Evolutionary conservation across 2,797 vertebrate species (phyloP).

Genomic region (Anisognathus igniventris): DNA sequence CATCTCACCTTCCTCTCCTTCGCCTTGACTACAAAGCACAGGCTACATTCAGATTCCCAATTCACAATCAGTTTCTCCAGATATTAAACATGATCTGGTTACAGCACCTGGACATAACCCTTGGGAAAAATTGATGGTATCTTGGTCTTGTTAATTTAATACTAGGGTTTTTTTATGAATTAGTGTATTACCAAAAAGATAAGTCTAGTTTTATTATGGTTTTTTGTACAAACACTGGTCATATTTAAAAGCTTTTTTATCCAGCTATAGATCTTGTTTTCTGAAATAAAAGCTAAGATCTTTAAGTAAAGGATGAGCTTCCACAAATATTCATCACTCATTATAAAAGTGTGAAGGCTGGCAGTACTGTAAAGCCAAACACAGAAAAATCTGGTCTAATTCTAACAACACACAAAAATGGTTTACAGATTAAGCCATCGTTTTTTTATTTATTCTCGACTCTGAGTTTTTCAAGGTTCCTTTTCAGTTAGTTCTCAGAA

Average conservation of each 20-base stretch:
- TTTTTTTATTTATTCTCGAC: background rate
- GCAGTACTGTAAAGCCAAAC: background rate
- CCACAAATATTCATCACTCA: background rate
- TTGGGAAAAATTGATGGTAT: accelerated
- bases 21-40: background rate
- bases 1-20: background rate
- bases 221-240: background rate
- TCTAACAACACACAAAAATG: background rate
- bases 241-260: background rate
- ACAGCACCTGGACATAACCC: background rate
- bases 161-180: background rate
- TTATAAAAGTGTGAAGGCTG: background rate
- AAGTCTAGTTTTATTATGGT: background rate
- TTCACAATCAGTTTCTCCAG: background rate
- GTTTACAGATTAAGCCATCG: background rate
- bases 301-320: background rate
- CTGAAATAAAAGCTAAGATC: background rate
- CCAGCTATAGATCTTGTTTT: background rate
- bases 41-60: background rate
- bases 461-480: background rate
- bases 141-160: background rate
- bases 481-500: slow-evolving; percentile 7
- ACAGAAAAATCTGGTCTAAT: background rate
- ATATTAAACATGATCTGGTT: background rate
- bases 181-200: background rate